Evolutionary conservation across 2,113 vertebrate species (phyloP), one percentile per base, ranked within the genome.

Genomic region (Atlantisia rogersi): DNA sequence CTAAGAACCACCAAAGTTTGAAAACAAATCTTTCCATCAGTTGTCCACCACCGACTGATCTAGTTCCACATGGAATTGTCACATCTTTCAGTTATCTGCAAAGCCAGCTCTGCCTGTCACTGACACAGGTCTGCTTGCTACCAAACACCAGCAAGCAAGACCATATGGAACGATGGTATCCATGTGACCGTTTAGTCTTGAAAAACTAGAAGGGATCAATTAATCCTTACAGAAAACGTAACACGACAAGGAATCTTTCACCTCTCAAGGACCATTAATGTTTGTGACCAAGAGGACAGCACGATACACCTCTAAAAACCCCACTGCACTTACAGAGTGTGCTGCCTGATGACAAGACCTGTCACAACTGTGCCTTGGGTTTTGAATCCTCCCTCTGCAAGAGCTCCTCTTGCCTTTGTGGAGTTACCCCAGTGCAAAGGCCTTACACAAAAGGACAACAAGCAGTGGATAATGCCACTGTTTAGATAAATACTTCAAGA

Each of bases 81-180:
- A 28, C 31, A 14, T 26, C 46, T 89, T 55, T 10, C 73, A 25
- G 69, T 32, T 59, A 50, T 2, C 55, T 74, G 60, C 44, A 25
- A 55, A 76, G 53, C 12, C 53, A 76, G 58, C 55, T 13, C 11
- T 1, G 14, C 26, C n/a, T 31, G 46, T 31, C 50, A 25, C n/a
- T 18, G 8, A 62, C 53, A 68, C 68, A 58, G 56, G 21, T 67
- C 58, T 2, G 6, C 44, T 18, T 32, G 21, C 3, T 17, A 55
- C 3, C 21, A 18, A 93, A 42, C 35, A 37, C 10, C 4, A 80
- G 29, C 21, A 29, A 40, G 21, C 35, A 80, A 80, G 6, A 11
- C 19, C 50, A 11, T 0, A 0, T 1, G 9, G 48, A 29, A 60
- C 29, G 21, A n/a, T 12, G 7, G 32, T 70, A 53, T 64, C 32